These are phyloP conservation scores for Gobionotothen gibberifrons DNA, from an alignment of 2,797 vertebrate genomes.

Conservation along the genomic window DNA sequence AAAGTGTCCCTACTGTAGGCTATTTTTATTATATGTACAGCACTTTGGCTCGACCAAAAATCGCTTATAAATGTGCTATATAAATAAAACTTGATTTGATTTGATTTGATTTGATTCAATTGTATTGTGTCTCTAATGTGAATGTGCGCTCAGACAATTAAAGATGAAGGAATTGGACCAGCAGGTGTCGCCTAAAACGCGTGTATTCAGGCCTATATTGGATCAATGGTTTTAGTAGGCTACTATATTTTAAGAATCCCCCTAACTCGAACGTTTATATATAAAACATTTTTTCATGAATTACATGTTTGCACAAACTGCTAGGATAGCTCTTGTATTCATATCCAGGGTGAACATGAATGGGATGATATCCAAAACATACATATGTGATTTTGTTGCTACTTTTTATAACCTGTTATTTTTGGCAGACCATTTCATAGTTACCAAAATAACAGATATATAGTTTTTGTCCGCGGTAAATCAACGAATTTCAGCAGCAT, in stretches of 20 bases:
- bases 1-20: too few species aligned
- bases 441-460: background rate
- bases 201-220: background rate
- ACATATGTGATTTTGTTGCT: background rate
- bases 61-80: too few species aligned
- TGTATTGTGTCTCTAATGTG: background rate
- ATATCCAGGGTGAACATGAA: background rate
- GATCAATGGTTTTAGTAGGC: background rate
- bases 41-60: too few species aligned
- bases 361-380: background rate
- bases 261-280: background rate
- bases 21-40: too few species aligned
- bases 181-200: conserved; percentile 69
- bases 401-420: too few species aligned
- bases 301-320: too few species aligned
- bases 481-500: background rate
- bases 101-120: too few species aligned
- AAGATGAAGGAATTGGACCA: conserved; percentile 25
- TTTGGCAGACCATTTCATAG: background rate
- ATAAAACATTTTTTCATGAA: too few species aligned
- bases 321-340: background rate
- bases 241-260: background rate
- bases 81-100: too few species aligned
- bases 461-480: background rate
- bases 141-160: background rate